phyloP scores from a whole-genome alignment of 2,888 invertebrate species.

The Ophraella communa region DNA sequence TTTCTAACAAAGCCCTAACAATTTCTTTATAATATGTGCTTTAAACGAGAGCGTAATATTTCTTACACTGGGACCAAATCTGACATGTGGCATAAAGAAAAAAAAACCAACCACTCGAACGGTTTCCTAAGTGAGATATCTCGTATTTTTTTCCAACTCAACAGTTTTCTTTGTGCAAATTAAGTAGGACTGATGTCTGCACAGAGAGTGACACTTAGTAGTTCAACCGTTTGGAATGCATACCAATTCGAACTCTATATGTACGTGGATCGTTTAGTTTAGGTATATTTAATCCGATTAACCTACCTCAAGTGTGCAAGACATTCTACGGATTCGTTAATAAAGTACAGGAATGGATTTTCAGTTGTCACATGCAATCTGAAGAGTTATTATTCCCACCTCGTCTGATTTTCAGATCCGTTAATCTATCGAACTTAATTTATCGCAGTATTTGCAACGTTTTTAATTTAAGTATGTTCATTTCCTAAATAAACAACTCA shows the following conservation, averaged over 20 bases:
- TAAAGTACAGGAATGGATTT: background rate
- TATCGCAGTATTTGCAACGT: no score
- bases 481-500: no score
- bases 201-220: constrained; percentile 44
- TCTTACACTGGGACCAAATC: background rate
- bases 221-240: constrained; percentile 49
- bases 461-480: no score
- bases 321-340: constrained; percentile 1
- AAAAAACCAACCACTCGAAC: constrained; percentile 26
- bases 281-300: constrained; percentile 44
- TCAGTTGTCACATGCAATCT: background rate
- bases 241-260: constrained; percentile 40
- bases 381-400: background rate
- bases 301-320: constrained; percentile 17
- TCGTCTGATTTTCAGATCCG: no score
- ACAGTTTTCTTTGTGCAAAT: constrained; percentile 23
- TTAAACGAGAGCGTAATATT: no score
- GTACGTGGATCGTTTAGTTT: constrained; percentile 34
- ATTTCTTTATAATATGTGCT: no score
- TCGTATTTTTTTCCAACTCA: constrained; percentile 30
- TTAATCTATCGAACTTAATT: no score
- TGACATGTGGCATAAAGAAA: constrained; percentile 8
- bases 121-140: constrained; percentile 24
- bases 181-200: constrained; percentile 28
- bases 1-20: no score